Conservation (phyloP, 30 jellyfish, hydroid and myxozoan species). For the Hydractinia echinata region DNA sequence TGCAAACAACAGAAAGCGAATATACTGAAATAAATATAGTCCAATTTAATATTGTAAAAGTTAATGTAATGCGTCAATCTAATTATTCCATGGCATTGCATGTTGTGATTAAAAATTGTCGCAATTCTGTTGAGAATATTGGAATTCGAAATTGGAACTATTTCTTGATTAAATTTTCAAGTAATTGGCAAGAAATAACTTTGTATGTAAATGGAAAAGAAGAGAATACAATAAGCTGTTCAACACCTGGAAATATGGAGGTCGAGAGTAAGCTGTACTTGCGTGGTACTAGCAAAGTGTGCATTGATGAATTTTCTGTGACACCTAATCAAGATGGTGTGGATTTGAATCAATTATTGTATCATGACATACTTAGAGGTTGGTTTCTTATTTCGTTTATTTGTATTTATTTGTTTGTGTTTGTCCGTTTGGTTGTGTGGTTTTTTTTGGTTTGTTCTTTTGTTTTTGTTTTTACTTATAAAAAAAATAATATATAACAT, state of each 20-base stretch:
- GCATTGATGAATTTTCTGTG: slow-evolving; percentile 18
- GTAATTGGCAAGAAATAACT: background rate
- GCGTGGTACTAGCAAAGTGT: background rate
- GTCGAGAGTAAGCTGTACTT: background rate
- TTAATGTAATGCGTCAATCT: no score
- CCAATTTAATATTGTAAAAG: no score
- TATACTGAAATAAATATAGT: no score
- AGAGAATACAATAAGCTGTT: background rate
- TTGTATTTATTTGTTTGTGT: no score
- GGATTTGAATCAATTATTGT: background rate
- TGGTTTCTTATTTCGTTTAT: no score
- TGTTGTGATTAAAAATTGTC: background rate
- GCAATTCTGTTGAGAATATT: background rate
- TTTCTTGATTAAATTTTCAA: background rate
- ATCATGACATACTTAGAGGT: background rate
- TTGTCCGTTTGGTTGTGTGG: no score
- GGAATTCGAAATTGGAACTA: slow-evolving; percentile 1
- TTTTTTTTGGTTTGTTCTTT: no score
- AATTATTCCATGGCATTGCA: background rate
- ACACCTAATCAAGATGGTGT: background rate
- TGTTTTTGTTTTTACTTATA: no score
- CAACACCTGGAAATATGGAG: background rate
- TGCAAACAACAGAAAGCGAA: no score
- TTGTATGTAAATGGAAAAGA: background rate
- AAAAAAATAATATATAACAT: no score